Percentiles rank a stretch among this genome's conserved stretches.
These are phyloP conservation scores for Belgica antarctica DNA, from an alignment of 2,888 invertebrate genomes.

Conservation along the genomic window DNA sequence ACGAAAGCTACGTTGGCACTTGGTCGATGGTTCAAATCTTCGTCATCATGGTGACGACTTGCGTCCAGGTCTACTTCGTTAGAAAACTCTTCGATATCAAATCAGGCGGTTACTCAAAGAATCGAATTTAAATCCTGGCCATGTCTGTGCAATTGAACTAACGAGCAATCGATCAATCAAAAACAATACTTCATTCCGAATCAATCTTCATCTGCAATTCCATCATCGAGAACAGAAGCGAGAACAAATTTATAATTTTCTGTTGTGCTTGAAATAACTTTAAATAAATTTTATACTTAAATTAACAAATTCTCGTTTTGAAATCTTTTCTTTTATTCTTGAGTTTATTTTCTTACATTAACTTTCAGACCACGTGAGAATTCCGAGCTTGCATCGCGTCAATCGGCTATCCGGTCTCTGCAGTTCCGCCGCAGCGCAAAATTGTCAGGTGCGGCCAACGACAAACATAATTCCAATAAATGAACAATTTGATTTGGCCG, in stretches of 20 bases:
- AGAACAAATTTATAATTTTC: neutral
- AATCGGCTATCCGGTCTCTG: neutral
- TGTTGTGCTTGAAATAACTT: neutral
- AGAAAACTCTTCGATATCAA: constrained; percentile 83
- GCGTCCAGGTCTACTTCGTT: constrained; percentile 79
- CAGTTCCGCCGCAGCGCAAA: neutral
- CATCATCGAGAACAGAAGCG: too few relatives aligned
- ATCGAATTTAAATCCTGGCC: constrained; percentile 45
- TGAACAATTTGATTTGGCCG: constrained; percentile 9
- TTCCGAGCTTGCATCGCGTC: neutral
- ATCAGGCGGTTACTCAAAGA: constrained; percentile 59
- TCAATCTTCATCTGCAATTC: too few relatives aligned
- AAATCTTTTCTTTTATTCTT: too few relatives aligned
- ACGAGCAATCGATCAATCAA: neutral
- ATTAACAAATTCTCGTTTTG: too few relatives aligned
- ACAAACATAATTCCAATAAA: too few relatives aligned
- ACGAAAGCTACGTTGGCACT: constrained; percentile 80
- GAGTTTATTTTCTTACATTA: too few relatives aligned
- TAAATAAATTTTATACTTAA: constrained; percentile 3
- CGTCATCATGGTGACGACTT: constrained; percentile 75
- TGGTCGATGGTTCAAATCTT: constrained; percentile 87
- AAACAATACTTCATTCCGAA: neutral
- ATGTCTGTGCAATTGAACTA: neutral
- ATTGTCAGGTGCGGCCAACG: too few relatives aligned
- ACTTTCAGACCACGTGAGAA: too few relatives aligned